These are phyloP conservation scores for Siniperca knerii DNA, from an alignment of 2,113 vertebrate genomes.

Conservation along the genomic window DNA sequence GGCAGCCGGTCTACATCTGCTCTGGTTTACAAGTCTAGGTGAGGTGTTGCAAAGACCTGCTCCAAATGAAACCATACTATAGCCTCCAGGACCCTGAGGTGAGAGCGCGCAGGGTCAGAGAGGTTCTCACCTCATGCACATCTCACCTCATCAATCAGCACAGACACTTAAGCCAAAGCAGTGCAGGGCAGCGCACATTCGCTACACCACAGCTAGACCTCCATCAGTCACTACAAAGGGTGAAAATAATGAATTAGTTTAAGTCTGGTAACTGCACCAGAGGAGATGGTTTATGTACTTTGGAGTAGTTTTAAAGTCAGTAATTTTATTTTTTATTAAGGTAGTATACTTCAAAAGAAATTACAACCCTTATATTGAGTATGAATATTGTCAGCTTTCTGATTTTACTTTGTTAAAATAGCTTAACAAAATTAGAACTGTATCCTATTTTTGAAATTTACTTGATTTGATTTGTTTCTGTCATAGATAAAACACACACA, in stretches of 20 bases:
- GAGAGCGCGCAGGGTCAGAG: constrained; percentile 64
- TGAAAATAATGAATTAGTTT: constrained; percentile 25
- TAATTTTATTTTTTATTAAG: not conserved
- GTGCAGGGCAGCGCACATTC: not conserved
- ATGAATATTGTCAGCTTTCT: not conserved
- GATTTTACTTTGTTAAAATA: not conserved
- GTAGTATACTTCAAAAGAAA: not conserved
- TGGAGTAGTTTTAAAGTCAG: not conserved
- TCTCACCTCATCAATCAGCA: constrained; percentile 77
- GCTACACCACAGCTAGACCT: constrained; percentile 32
- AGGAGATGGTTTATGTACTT: constrained; percentile 2
- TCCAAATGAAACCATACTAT: constrained; percentile 45
- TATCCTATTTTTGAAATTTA: not conserved
- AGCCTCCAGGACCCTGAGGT: constrained; percentile 63
- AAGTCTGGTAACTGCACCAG: constrained; percentile 1
- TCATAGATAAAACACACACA: not conserved
- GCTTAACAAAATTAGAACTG: not conserved
- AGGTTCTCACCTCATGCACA: constrained; percentile 54
- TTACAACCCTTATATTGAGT: not conserved
- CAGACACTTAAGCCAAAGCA: constrained; percentile 42
- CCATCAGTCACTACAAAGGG: constrained; percentile 11
- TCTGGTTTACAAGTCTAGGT: constrained; percentile 46
- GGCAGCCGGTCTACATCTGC: constrained; percentile 54
- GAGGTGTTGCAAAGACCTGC: constrained; percentile 60
- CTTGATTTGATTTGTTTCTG: not conserved